phyloP scores from a whole-genome alignment of 2,888 invertebrate genomes.

The Drosophila setosimentum region DNA sequence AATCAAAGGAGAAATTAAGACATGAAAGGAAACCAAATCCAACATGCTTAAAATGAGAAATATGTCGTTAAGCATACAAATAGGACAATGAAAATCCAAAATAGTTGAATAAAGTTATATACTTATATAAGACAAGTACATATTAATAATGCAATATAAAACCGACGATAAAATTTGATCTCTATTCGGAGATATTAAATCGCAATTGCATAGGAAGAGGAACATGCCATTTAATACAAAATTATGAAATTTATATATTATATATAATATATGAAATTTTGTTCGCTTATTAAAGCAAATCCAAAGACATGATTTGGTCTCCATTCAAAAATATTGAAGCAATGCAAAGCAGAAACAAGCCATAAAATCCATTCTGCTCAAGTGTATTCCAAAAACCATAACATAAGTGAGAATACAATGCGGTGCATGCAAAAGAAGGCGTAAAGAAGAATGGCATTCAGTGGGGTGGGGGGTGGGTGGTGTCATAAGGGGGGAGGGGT shows the following conservation, averaged over 20 bases:
- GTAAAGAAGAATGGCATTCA: slow-evolving; percentile 26
- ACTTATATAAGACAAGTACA: not conserved
- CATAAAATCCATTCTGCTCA: not conserved
- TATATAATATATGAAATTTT: too few species aligned
- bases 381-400: slow-evolving; percentile 17
- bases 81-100: not conserved
- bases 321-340: not conserved
- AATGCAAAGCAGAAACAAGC: not conserved
- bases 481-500: not conserved
- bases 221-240: not conserved
- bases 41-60: too few species aligned
- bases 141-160: too few species aligned
- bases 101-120: not conserved
- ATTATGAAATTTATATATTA: too few species aligned
- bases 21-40: not conserved
- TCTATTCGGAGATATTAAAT: not conserved
- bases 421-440: slow-evolving; percentile 9
- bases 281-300: not conserved
- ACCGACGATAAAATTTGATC: too few species aligned
- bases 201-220: not conserved
- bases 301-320: not conserved
- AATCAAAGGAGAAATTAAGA: not conserved
- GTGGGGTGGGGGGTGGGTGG: too few species aligned
- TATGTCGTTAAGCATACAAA: not conserved
- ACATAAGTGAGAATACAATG: slow-evolving; percentile 32